Conservation (phyloP, 2,113 vertebrate species). For the Platanista minor region DNA sequence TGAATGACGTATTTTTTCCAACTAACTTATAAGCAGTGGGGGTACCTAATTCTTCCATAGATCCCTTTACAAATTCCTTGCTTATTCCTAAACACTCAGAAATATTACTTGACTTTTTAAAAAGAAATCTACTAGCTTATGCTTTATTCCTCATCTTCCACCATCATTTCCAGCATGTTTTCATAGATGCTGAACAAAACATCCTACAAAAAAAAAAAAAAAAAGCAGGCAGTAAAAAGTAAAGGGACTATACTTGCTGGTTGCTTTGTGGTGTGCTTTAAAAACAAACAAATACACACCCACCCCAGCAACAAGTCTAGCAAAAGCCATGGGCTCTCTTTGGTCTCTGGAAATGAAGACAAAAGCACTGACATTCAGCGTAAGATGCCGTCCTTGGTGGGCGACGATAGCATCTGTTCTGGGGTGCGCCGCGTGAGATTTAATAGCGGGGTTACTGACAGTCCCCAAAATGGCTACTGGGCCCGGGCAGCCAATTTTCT, state of each 20-base stretch:
- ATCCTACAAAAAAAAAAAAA: neutral
- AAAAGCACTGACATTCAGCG: neutral
- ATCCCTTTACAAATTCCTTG: neutral
- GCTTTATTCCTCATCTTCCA: neutral
- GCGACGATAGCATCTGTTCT: neutral
- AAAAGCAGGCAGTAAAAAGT: neutral
- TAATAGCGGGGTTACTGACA: conserved; percentile 35
- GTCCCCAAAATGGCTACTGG: conserved; percentile 13
- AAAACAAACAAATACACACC: neutral
- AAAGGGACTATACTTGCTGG: neutral
- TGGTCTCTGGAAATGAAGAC: neutral
- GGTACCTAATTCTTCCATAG: neutral
- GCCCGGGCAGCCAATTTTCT: conserved; percentile 50
- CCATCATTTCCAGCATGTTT: neutral
- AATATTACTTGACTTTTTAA: neutral
- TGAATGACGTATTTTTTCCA: neutral
- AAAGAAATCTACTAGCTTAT: neutral
- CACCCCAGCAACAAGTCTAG: neutral
- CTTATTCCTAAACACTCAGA: neutral
- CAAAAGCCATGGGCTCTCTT: neutral
- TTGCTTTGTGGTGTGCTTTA: neutral
- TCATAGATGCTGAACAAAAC: neutral
- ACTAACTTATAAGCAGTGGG: neutral
- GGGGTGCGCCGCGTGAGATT: neutral
- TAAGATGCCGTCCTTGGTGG: neutral